phyloP scores from a whole-genome alignment of 2,888 invertebrate species.

The Rhaphigaster nebulosa region DNA sequence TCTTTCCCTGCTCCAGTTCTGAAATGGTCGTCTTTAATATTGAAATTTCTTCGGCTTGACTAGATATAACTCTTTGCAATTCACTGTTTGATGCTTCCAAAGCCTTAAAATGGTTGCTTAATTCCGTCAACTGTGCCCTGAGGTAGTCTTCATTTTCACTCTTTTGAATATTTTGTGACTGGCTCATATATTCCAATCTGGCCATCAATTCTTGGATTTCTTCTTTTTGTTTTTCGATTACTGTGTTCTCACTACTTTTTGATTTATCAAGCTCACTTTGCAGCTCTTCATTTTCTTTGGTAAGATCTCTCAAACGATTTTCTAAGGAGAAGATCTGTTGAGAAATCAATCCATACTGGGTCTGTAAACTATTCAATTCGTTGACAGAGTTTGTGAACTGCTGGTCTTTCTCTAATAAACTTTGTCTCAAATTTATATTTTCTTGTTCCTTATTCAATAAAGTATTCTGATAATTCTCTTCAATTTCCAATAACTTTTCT shows the following conservation, averaged over 20 bases:
- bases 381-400: conserved; percentile 49
- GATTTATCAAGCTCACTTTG: conserved; percentile 69
- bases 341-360: conserved; percentile 21
- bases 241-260: conserved; percentile 37
- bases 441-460: conserved; percentile 61
- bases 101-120: conserved; percentile 15
- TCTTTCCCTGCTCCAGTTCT: conserved; percentile 41
- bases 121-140: not conserved
- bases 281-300: conserved; percentile 74
- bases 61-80: conserved; percentile 26
- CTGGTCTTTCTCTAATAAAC: conserved; percentile 57
- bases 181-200: conserved; percentile 50
- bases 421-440: conserved; percentile 55
- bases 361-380: conserved; percentile 50
- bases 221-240: conserved; percentile 54
- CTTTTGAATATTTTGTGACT: conserved; percentile 68
- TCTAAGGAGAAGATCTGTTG: conserved; percentile 45
- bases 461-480: conserved; percentile 62
- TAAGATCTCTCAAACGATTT: conserved; percentile 69
- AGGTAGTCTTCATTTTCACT: conserved; percentile 42
- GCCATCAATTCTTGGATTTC: conserved; percentile 56
- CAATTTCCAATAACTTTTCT: conserved; percentile 57
- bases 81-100: conserved; percentile 9
- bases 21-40: conserved; percentile 46
- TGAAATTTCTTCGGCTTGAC: conserved; percentile 41